A percentile compares a stretch with the other conserved stretches of the same genome.
These are phyloP conservation scores for Drosophila virilis DNA, from an alignment of 1,140 invertebrate species.

Conservation along the genomic window DNA sequence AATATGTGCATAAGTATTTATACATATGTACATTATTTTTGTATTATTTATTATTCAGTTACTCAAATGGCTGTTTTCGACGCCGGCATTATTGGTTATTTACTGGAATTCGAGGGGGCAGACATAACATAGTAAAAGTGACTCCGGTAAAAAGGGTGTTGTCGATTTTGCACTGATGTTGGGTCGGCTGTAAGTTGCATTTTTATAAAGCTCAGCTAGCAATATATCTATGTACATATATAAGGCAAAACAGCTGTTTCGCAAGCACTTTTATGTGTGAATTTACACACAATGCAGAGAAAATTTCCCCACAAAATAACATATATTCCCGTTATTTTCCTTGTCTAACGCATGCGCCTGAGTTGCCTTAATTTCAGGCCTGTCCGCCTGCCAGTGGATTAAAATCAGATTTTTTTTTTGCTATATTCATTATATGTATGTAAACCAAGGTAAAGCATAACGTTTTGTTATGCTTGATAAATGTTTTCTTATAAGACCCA, in stretches of 20 bases:
- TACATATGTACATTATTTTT: too few species aligned
- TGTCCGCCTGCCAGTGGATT: not conserved
- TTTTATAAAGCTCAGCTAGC: not conserved
- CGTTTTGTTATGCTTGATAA: too few species aligned
- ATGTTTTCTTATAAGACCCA: not conserved
- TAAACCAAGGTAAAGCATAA: too few species aligned
- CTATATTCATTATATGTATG: too few species aligned
- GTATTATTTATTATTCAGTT: too few species aligned
- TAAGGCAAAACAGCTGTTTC: constrained; percentile 6
- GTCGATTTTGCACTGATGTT: not conserved
- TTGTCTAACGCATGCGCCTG: constrained; percentile 21
- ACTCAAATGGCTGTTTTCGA: too few species aligned
- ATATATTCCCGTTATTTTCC: constrained; percentile 18
- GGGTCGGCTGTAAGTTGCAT: not conserved
- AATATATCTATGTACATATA: too few species aligned
- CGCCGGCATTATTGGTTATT: too few species aligned
- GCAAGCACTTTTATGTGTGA: too few species aligned
- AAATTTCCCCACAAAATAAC: constrained; percentile 3
- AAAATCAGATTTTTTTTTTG: not conserved
- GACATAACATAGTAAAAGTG: not conserved
- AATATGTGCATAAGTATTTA: too few species aligned
- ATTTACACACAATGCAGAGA: constrained; percentile 21
- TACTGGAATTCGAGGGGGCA: not conserved
- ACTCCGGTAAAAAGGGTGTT: too few species aligned
- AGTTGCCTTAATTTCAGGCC: not conserved